These are phyloP conservation scores for Micrastur ruficollis DNA, from an alignment of 2,797 vertebrate genomes.

Conservation along the genomic window DNA sequence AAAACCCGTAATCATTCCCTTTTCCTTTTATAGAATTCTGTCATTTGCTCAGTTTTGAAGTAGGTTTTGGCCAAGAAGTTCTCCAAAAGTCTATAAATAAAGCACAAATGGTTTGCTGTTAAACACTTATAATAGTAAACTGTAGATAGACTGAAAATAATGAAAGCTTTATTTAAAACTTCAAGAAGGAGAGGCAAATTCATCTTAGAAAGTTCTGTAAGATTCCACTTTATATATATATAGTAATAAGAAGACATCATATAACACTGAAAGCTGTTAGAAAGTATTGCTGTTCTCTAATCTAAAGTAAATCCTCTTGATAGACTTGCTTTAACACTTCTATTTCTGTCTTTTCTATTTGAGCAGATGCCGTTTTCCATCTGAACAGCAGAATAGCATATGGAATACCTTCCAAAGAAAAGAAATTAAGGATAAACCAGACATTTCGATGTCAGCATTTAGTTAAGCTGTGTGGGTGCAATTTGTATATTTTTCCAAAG, in stretches of 20 bases:
- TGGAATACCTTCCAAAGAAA: neutral
- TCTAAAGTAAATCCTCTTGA: neutral
- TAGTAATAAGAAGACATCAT: neutral
- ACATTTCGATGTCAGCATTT: neutral
- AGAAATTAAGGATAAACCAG: neutral
- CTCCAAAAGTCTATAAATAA: neutral
- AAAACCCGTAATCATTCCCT: neutral
- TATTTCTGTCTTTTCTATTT: neutral
- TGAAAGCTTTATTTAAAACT: neutral
- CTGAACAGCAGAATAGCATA: neutral
- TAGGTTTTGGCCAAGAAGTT: neutral
- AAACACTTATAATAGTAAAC: neutral
- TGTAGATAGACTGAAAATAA: neutral
- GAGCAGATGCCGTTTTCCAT: neutral
- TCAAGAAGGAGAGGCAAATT: neutral
- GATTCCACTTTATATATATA: neutral
- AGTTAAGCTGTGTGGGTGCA: neutral
- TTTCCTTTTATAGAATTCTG: neutral
- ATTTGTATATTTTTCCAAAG: neutral
- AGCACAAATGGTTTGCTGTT: neutral
- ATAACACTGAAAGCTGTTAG: neutral
- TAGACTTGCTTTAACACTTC: neutral
- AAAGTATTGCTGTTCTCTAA: neutral
- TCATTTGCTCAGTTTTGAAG: neutral
- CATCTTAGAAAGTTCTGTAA: neutral